Evolutionary conservation across 1,140 invertebrate species (phyloP).

Genomic region (Calephelis nemesis): DNA sequence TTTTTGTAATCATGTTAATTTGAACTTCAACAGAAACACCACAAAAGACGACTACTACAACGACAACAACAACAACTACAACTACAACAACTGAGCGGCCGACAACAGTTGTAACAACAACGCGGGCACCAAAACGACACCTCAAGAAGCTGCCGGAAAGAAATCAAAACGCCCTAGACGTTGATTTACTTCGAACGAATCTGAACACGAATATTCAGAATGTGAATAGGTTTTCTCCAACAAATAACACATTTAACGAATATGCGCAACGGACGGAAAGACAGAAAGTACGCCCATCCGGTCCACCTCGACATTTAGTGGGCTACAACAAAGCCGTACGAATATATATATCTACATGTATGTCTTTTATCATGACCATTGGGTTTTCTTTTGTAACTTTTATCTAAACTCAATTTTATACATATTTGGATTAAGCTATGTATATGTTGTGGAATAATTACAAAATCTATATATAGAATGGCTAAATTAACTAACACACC

Average conservation of each 20-base stretch:
- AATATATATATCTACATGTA: constrained; percentile 23
- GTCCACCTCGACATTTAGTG: constrained; percentile 54
- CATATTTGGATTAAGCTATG: constrained; percentile 31
- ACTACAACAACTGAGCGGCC: constrained; percentile 54
- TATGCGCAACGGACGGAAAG: constrained; percentile 60
- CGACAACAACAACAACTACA: constrained; percentile 62
- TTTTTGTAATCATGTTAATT: background rate
- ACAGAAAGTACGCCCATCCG: constrained; percentile 66
- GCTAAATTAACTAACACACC: background rate
- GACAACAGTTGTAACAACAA: constrained; percentile 45
- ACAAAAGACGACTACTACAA: constrained; percentile 60
- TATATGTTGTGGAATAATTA: constrained; percentile 25
- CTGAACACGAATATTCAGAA: constrained; percentile 53
- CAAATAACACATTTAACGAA: constrained; percentile 60
- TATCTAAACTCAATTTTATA: constrained; percentile 24
- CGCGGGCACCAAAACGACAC: constrained; percentile 57
- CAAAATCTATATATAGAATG: background rate
- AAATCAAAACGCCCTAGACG: constrained; percentile 57
- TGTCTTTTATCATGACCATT: constrained; percentile 12
- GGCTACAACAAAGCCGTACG: constrained; percentile 43
- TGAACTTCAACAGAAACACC: constrained; percentile 65
- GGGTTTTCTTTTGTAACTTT: constrained; percentile 18
- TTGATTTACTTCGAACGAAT: constrained; percentile 47
- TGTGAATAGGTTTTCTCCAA: constrained; percentile 40
- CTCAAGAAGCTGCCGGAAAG: constrained; percentile 58